Evolutionary conservation across 2,888 invertebrate genomes (phyloP), one percentile per base, ranked within the genome.

Genomic region (Melipona bicolor): DNA sequence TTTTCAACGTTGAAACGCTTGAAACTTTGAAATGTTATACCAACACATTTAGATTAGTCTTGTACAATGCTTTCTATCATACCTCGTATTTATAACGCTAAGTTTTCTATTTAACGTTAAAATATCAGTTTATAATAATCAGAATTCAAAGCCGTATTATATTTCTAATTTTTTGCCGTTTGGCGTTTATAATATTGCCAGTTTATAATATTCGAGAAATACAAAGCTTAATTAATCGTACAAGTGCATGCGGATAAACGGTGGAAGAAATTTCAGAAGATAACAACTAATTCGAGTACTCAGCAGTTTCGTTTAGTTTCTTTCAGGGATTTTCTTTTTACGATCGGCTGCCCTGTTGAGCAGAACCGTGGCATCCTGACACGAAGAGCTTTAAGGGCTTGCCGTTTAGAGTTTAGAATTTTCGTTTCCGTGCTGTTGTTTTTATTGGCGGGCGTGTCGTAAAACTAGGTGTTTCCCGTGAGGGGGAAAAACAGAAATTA

Each of bases 381-480:
- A 6, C 19, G 50, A 19, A 21, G 21, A 6, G 19, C 4, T n/a
- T n/a, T 43, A 15, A 54, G 52, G 52, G 24, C 24, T 65, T 36
- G 24, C 36, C 27, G 72, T 72, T 59, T 59, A 61, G 43, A 72
- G 49, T 72, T 72, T 61, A 61, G 61, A 72, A 72, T 72, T 72
- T 72, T 72, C 59, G 72, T 72, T 72, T 49, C 65, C 24, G 24
- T 54, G 36, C 52, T 17, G 24, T 17, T 65, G 74, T 59, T 76
- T 76, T 69, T 68, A 76, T 68, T 49, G 56, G 56, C 59, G n/a
- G 56, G 49, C 75, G 68, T n/a, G 75, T 49, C 75, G 75, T 76
- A 76, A 76, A 76, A 59, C 49, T 49, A n/a, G 56, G 56, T 49
- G 56, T 43, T 76, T 56, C 68, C 75, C 36, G 32, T 0, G 43